Percentiles rank a stretch among this genome's conserved stretches.
Evolutionary conservation across 2,113 vertebrate genomes (phyloP).

Genomic region (Vidua chalybeata): DNA sequence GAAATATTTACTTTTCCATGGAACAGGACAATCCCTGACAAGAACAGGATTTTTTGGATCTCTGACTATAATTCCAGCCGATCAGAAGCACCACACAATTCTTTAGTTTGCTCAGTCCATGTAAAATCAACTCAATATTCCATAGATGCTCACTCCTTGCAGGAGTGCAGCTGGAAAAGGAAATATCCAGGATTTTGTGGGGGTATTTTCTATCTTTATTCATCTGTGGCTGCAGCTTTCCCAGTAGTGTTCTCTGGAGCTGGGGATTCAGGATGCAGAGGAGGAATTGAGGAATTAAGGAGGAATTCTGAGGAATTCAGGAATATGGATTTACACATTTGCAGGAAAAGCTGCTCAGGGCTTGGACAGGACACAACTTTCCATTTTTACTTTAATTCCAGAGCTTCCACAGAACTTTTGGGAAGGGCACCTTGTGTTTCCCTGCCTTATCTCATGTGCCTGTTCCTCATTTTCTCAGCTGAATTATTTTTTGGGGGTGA

Average conservation of each 20-base stretch:
- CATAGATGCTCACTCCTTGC: background rate
- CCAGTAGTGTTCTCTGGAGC: fast-evolving
- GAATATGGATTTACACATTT: background rate
- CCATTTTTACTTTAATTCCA: background rate
- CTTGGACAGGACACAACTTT: background rate
- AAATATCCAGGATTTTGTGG: background rate
- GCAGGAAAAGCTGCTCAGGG: background rate
- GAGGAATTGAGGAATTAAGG: background rate
- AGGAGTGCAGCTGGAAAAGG: background rate
- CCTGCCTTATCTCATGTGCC: background rate
- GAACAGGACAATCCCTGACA: background rate
- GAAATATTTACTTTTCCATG: background rate
- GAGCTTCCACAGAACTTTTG: background rate
- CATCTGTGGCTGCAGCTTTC: background rate
- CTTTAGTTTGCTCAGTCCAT: background rate
- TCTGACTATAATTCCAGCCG: background rate
- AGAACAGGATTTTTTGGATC: background rate
- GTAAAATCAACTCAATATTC: background rate
- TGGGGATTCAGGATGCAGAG: fast-evolving
- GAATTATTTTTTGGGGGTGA: background rate
- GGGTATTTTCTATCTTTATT: fast-evolving
- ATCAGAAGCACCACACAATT: background rate
- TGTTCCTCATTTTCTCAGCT: background rate
- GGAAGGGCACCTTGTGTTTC: background rate
- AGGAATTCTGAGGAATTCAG: background rate